Conservation (phyloP, 2,797 vertebrate species). For the Lophotriccus pileatus region DNA sequence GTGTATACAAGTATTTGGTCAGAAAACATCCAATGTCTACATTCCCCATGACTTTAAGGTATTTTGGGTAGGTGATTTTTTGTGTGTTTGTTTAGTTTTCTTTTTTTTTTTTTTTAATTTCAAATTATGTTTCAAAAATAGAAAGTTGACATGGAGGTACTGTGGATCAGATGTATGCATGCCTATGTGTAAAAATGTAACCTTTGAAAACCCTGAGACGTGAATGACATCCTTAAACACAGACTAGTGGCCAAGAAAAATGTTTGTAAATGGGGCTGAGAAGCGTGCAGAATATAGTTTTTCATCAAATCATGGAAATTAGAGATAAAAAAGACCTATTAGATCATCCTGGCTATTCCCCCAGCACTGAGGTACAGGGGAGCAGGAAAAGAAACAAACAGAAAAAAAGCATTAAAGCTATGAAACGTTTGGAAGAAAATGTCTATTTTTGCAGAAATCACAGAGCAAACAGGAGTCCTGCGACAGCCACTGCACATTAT, state of each 20-base stretch:
- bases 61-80: neutral
- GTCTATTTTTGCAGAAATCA: neutral
- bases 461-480: neutral
- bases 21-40: neutral
- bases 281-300: conserved; percentile 34
- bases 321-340: neutral
- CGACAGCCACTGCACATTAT: neutral
- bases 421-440: neutral
- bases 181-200: neutral
- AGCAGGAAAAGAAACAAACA: neutral
- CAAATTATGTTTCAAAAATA: neutral
- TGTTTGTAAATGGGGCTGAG: conserved; percentile 12
- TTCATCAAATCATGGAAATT: conserved; percentile 32
- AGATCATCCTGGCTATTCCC: neutral
- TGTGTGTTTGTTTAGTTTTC: no score
- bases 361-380: neutral
- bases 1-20: neutral
- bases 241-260: conserved; percentile 6
- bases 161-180: neutral
- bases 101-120: neutral
- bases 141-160: neutral
- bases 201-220: neutral
- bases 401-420: neutral
- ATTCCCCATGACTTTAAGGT: neutral
- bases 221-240: conserved; percentile 28